Evolutionary conservation across 1,140 invertebrate species (phyloP).

Genomic region (Drosophila orosa): DNA sequence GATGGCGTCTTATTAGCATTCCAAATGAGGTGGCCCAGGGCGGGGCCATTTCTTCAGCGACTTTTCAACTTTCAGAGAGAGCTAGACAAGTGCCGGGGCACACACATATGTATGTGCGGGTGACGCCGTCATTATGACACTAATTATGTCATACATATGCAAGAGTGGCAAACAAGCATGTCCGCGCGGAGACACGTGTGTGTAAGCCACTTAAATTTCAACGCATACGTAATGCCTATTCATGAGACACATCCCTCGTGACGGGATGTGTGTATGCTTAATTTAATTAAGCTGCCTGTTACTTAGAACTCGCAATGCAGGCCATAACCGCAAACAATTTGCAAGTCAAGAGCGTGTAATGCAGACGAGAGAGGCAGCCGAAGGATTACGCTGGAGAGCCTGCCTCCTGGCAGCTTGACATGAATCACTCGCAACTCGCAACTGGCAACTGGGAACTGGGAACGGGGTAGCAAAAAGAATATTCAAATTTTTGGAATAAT

Average conservation of each 20-base stretch:
- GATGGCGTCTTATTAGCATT: constrained; percentile 69
- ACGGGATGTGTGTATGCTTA: constrained; percentile 53
- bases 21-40: constrained; percentile 57
- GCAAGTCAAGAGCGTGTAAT: constrained; percentile 67
- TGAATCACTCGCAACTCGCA: constrained; percentile 26
- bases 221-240: constrained; percentile 79
- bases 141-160: constrained; percentile 82
- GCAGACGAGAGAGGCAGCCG: constrained; percentile 26
- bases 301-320: constrained; percentile 65
- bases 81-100: constrained; percentile 40
- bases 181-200: constrained; percentile 57
- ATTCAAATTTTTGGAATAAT: constrained; percentile 32
- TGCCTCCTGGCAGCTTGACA: constrained; percentile 29
- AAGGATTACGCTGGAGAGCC: constrained; percentile 23
- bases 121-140: constrained; percentile 69
- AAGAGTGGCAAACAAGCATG: constrained; percentile 75
- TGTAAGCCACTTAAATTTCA: constrained; percentile 81
- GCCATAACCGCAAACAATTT: constrained; percentile 71
- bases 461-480: constrained; percentile 14
- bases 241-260: constrained; percentile 51
- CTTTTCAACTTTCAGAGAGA: constrained; percentile 58
- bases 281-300: constrained; percentile 78
- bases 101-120: constrained; percentile 5
- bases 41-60: constrained; percentile 50
- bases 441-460: neutral